Percentiles rank a stretch among this genome's conserved stretches.
Conservation (phyloP, 2,113 vertebrate genomes). For the Phyllopteryx taeniolatus region DNA sequence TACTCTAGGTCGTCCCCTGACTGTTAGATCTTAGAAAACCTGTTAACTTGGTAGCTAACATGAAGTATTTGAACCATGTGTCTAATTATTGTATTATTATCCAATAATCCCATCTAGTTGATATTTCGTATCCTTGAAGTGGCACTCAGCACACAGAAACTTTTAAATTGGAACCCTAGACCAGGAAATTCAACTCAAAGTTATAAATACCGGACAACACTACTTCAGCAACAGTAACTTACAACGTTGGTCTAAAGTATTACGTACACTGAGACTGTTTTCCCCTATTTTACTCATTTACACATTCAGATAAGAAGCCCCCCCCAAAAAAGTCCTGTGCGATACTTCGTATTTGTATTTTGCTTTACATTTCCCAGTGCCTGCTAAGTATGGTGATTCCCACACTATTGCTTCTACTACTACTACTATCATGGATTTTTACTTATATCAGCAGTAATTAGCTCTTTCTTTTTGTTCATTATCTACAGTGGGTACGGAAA, state of each 20-base stretch:
- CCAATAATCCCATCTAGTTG: too few relatives aligned
- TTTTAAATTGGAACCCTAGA: too few relatives aligned
- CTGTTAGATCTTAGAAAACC: conserved; percentile 3
- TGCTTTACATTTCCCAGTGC: not conserved
- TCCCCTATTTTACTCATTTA: too few relatives aligned
- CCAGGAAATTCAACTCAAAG: too few relatives aligned
- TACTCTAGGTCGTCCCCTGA: conserved; percentile 17
- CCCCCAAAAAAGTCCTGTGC: not conserved
- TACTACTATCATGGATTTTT: not conserved
- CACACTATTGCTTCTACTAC: not conserved
- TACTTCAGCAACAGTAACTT: too few relatives aligned
- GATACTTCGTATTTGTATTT: not conserved
- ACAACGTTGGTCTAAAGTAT: not conserved
- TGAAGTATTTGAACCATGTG: not conserved
- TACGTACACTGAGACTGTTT: too few relatives aligned
- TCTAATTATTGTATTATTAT: not conserved
- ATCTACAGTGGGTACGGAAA: not conserved
- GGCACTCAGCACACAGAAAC: too few relatives aligned
- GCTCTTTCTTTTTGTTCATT: conserved; percentile 2
- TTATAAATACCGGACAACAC: too few relatives aligned
- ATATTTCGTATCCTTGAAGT: too few relatives aligned
- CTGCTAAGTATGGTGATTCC: not conserved
- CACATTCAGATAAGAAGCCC: too few relatives aligned
- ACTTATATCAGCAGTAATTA: not conserved
- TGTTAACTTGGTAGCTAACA: conserved; percentile 12